Conservation (phyloP, 1,140 invertebrate species). For the Drosophila burlai region DNA sequence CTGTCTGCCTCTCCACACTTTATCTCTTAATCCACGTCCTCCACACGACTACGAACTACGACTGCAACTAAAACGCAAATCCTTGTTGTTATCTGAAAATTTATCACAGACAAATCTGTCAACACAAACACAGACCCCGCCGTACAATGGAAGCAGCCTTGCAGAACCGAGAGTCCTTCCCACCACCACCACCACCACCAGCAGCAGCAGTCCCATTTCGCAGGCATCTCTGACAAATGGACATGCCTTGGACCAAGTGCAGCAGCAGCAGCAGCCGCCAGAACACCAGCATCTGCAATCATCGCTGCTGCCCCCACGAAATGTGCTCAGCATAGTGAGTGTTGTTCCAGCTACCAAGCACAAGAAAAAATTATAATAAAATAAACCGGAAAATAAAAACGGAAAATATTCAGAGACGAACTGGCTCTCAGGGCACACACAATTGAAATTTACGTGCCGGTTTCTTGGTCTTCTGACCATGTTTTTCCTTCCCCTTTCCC, state of each 20-base stretch:
- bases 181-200: not conserved
- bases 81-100: conserved; percentile 82
- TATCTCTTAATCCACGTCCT: conserved; percentile 51
- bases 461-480: conserved; percentile 55
- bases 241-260: conserved; percentile 75
- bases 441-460: conserved; percentile 78
- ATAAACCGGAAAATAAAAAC: conserved; percentile 56
- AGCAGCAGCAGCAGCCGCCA: conserved; percentile 57
- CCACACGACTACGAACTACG: conserved; percentile 28
- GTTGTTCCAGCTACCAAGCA: conserved; percentile 30
- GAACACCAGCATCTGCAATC: conserved; percentile 67
- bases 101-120: conserved; percentile 85
- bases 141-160: conserved; percentile 67
- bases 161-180: conserved; percentile 43
- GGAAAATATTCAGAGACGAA: conserved; percentile 32
- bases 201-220: conserved; percentile 33
- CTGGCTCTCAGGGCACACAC: conserved; percentile 50
- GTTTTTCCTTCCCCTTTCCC: conserved; percentile 38
- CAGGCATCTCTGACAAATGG: conserved; percentile 78
- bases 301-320: conserved; percentile 66
- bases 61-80: conserved; percentile 80
- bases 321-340: conserved; percentile 84
- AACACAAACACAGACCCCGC: conserved; percentile 76
- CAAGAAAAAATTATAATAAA: conserved; percentile 76
- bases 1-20: conserved; percentile 48